These are phyloP conservation scores for Chitala chitala DNA, from an alignment of 2,113 vertebrate genomes.

Conservation along the genomic window DNA sequence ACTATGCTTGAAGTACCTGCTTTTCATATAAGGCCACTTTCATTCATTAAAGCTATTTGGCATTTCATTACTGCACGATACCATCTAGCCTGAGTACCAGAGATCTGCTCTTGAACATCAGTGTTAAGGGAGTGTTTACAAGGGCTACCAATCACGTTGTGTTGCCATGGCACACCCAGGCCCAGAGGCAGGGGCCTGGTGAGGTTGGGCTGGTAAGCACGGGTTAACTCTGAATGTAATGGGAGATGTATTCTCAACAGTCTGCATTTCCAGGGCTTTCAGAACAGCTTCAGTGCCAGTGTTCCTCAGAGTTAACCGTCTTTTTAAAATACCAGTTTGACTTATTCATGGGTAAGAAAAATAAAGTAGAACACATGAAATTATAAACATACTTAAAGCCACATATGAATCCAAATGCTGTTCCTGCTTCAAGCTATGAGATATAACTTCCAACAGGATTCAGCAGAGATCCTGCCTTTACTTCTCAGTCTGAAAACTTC, in stretches of 20 bases:
- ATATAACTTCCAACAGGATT: background rate
- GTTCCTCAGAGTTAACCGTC: no score
- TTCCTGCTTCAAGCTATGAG: background rate
- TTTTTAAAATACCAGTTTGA: background rate
- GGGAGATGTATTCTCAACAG: constrained; percentile 34
- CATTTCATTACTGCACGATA: background rate
- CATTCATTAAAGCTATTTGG: background rate
- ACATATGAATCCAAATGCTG: no score
- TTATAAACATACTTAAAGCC: no score
- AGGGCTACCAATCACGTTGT: background rate
- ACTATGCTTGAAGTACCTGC: background rate
- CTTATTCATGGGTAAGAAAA: background rate
- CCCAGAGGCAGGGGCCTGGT: background rate
- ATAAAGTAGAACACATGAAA: no score
- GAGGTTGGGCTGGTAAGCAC: background rate
- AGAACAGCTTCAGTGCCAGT: background rate
- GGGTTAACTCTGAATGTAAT: constrained; percentile 21
- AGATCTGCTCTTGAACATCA: background rate
- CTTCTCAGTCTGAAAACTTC: background rate
- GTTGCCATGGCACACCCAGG: background rate
- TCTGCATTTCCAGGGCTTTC: constrained; percentile 8
- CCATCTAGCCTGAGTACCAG: background rate
- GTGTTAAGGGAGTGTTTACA: background rate
- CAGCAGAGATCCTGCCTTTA: background rate
- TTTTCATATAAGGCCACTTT: background rate